Conservation (phyloP, 30 jellyfish, hydroid and myxozoan genomes). For the Aurelia sp. region DNA sequence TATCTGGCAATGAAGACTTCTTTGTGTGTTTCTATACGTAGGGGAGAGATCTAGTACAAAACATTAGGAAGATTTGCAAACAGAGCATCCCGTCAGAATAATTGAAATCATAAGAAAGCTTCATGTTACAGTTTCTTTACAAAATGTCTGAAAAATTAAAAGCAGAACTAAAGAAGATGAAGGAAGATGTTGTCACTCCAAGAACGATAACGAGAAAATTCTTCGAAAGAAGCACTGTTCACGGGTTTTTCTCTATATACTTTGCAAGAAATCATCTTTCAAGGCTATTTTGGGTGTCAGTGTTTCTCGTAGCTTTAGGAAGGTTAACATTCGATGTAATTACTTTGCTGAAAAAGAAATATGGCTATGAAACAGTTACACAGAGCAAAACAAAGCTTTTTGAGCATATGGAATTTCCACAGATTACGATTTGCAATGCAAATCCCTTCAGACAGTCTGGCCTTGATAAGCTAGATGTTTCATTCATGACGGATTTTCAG, state of each 20-base stretch:
- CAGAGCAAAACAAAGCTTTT: neutral
- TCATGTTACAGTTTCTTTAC: too few relatives aligned
- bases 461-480: neutral
- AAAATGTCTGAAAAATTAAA: too few relatives aligned
- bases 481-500: neutral
- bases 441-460: slow-evolving; percentile 13
- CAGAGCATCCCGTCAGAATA: too few relatives aligned
- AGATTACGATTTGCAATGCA: slow-evolving; percentile 20
- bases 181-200: neutral
- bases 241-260: slow-evolving; percentile 32
- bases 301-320: neutral
- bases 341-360: slow-evolving; percentile 9
- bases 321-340: neutral
- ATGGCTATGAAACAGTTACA: neutral
- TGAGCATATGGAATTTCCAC: slow-evolving; percentile 26
- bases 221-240: slow-evolving; percentile 24
- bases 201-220: neutral
- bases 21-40: too few relatives aligned
- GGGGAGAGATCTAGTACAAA: too few relatives aligned
- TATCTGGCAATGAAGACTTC: too few relatives aligned
- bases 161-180: too few relatives aligned
- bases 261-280: neutral
- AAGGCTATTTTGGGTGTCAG: slow-evolving; percentile 25
- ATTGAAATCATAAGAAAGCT: too few relatives aligned
- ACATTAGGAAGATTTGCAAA: too few relatives aligned